These are phyloP conservation scores for Sitta carolinensis DNA, from an alignment of 2,797 vertebrate genomes.

Conservation along the genomic window DNA sequence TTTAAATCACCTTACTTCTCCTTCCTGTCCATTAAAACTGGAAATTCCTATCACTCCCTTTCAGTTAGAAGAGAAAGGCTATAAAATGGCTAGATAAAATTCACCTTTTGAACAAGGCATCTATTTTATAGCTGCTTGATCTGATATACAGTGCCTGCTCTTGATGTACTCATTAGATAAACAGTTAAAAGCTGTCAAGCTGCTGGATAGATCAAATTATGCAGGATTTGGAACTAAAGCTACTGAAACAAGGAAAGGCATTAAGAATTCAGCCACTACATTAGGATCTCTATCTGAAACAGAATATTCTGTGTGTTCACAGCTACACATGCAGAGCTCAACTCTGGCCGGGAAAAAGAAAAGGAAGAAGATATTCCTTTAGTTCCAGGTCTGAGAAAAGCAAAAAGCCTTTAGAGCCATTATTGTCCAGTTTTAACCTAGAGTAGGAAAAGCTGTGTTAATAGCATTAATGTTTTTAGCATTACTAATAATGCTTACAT, in stretches of 20 bases:
- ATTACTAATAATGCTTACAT: not conserved
- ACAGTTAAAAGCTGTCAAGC: constrained; percentile 20
- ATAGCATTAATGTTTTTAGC: not conserved
- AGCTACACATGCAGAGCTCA: not conserved
- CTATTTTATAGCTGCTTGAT: not conserved
- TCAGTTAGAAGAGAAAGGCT: not conserved
- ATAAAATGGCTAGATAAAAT: not conserved
- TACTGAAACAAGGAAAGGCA: not conserved
- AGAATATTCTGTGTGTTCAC: constrained; percentile 25
- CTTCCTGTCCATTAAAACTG: constrained; percentile 16
- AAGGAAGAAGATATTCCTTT: not conserved
- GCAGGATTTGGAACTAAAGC: not conserved
- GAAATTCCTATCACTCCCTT: not conserved
- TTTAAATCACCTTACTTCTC: not conserved
- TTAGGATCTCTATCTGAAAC: constrained; percentile 6
- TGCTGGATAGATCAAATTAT: constrained; percentile 2
- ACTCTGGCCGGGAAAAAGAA: not conserved
- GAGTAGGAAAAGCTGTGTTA: not conserved
- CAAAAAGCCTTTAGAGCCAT: not conserved
- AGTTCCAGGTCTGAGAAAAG: not conserved
- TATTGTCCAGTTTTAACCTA: not conserved
- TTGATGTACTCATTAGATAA: constrained; percentile 40
- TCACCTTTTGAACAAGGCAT: not conserved
- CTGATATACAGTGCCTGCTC: not conserved
- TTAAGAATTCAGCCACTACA: constrained; percentile 16